Base-by-base conservation (phyloP, 2,113 vertebrate species). In the Ceyx cyanopectus region DNA sequence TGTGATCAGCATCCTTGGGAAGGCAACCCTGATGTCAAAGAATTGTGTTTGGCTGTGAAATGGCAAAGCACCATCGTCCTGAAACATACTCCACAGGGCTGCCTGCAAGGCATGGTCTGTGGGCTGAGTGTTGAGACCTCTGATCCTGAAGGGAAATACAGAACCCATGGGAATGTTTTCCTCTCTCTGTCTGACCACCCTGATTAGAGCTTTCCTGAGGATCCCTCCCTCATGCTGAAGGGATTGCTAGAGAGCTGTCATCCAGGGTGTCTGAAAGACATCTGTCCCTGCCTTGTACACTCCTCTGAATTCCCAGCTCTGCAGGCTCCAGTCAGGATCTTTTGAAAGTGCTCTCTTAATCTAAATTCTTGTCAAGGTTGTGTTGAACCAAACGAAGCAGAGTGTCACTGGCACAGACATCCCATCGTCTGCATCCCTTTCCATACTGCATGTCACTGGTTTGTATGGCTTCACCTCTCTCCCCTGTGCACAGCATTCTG, bases 1-100 rank as follows among this genome's bases (percentile, higher is more conserved):
- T 5, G 15, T 0, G 0, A 12, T 26, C 26, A 48, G 53, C 0
- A 0, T 53, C n/a, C 43, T 74, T 2, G 3, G 43, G 22, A 62
- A 54, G 37, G 53, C 29, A 51, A 14, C 29, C 0, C 0, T 1
- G 7, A 17, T 7, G 29, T 17, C 20, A 20, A 19, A 30, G 24
- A 32, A 26, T 57, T 7, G 4, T 51, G 21, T 24, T 85, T 1
- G 3, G 22, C n/a, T 4, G 0, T 45, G 66, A 23, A 72, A 69
- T 3, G 9, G n/a, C 70, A 57, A 51, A 73, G 20, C 8, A 41
- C 1, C 34, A 9, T 20, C 2, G 56, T 12, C 60, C 24, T 61
- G 29, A 24, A 30, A 14, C 0, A 8, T 46, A 23, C 20, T 40
- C 1, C 3, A 18, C 24, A 51, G 46, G 40, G 45, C 34, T 81